Evolutionary conservation across 2,113 vertebrate species (phyloP), one percentile per base, ranked within the genome.

Genomic region (Gopherus flavomarginatus): DNA sequence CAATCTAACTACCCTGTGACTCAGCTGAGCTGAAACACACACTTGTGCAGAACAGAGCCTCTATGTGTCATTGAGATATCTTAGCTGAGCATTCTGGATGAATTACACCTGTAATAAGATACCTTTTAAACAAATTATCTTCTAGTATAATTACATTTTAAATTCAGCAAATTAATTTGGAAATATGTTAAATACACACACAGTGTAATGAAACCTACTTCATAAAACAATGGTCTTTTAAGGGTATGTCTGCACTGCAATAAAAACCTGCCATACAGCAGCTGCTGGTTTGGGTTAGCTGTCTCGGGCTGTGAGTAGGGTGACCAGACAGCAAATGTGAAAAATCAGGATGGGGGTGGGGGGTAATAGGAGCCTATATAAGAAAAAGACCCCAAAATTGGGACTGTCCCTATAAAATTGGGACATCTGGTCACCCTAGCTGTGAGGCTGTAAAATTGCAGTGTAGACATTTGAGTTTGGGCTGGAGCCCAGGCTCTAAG

Each of bases 21-120:
- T 69, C 86, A 12, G 77, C 42, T 14, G 72, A 11, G 38, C 6
- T 56, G 49, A 75, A 56, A 59, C 80, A 50, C 62, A 11, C 14
- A 4, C 6, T 27, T 26, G 1, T 22, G 22, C 6, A 47, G 21
- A 27, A n/a, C 1, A 0, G 22, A 42, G 84, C 1, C 0, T 4
- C 49, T 69, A 31, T 38, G 6, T 0, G 0, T 14, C n/a, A 26
- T 42, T 77, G 72, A 38, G 6, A 47, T 44, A 38, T 86, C 26
- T 49, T 21, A 42, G 29, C 85, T 72, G 80, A 78, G 69, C 81
- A 59, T 93, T 47, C 26, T 0, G 0, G 31, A 81, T 86, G 65
- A 84, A 91, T 86, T 44, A 35, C n/a, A 29, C 1, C 1, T 59
- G 50, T 42, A 42, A 90, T 72, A 87, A 42, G 89, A 52, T 91